phyloP scores from a whole-genome alignment of 2,113 vertebrate genomes.

The Solea solea region DNA sequence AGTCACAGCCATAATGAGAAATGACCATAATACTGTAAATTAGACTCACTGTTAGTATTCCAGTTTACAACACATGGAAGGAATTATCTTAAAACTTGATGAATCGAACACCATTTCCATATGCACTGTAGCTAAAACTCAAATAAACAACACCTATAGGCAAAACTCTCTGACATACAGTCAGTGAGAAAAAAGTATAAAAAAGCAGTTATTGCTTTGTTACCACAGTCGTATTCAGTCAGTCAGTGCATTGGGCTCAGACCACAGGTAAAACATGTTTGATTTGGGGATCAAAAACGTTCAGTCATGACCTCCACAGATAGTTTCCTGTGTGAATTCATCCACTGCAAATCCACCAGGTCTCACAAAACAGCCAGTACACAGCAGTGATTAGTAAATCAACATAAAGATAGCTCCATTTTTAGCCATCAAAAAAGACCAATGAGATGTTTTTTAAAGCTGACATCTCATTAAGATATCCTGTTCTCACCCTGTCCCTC shows the following conservation, averaged over 20 bases:
- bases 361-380: neutral
- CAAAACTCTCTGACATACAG: neutral
- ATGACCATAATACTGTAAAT: neutral
- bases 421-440: too few species aligned
- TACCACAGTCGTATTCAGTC: neutral
- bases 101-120: neutral
- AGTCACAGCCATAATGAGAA: neutral
- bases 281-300: neutral
- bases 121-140: neutral
- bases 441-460: neutral
- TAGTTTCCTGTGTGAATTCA: neutral
- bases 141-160: too few species aligned
- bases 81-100: neutral
- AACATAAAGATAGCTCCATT: too few species aligned
- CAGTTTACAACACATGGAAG: neutral
- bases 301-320: neutral
- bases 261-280: constrained; percentile 5
- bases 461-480: neutral
- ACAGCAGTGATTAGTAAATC: neutral
- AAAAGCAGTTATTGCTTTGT: too few species aligned
- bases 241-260: neutral
- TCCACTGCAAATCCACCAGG: neutral
- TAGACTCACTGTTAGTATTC: neutral
- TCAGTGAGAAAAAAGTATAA: neutral
- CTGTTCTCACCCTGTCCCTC: too few species aligned